A percentile compares a stretch with the other conserved stretches of the same genome.
These are phyloP conservation scores for Haemorhous mexicanus DNA, from an alignment of 2,113 vertebrate genomes.

Conservation along the genomic window DNA sequence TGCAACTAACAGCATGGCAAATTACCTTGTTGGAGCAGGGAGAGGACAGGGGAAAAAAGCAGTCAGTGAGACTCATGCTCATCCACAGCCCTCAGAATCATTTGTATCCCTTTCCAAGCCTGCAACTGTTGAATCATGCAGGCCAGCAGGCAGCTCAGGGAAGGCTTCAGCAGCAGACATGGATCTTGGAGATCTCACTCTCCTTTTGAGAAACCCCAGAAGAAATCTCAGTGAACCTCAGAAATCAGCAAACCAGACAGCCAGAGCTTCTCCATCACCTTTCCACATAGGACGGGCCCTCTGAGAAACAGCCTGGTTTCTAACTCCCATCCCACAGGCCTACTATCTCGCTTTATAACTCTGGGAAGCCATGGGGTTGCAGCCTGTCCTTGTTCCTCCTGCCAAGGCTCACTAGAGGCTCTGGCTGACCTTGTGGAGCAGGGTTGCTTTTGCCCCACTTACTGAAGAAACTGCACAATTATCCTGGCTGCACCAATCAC, in stretches of 20 bases:
- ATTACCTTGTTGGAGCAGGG: slow-evolving; percentile 65
- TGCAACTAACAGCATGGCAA: slow-evolving; percentile 82
- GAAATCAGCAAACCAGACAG: background rate
- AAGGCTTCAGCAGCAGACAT: background rate
- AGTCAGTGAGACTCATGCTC: background rate
- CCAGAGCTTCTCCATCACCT: background rate
- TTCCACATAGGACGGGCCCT: rapidly evolving
- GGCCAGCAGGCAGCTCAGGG: background rate
- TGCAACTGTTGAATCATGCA: background rate
- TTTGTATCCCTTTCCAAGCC: background rate
- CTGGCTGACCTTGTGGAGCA: background rate
- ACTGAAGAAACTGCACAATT: background rate
- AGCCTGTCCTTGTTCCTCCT: background rate
- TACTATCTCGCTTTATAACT: rapidly evolving
- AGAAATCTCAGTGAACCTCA: background rate
- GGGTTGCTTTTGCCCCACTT: rapidly evolving
- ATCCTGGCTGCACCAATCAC: background rate
- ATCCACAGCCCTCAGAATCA: background rate
- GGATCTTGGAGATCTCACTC: background rate
- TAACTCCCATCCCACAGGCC: no score
- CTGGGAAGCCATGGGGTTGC: background rate
- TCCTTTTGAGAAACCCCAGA: background rate
- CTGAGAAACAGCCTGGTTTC: background rate
- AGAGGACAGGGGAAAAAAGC: background rate
- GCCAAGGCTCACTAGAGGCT: background rate